Percentiles rank a stretch among this genome's conserved stretches.
These are phyloP conservation scores for Lampropteryx suffumata DNA, from an alignment of 2,888 invertebrate species.

Conservation along the genomic window DNA sequence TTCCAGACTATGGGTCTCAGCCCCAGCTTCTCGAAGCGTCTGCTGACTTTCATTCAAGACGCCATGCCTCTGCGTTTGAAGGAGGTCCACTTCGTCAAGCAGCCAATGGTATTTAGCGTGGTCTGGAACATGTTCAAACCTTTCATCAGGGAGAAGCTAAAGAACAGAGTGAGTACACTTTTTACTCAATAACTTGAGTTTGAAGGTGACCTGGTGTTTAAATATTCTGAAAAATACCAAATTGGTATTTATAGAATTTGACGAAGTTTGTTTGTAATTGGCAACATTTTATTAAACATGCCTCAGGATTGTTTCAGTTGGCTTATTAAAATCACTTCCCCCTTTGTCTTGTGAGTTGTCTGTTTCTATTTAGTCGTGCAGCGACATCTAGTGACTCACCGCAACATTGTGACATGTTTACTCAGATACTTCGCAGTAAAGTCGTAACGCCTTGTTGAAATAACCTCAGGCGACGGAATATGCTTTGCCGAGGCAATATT, in stretches of 20 bases:
- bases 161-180: constrained; percentile 85
- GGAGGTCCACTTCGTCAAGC: constrained; percentile 93
- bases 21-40: constrained; percentile 88
- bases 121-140: constrained; percentile 94
- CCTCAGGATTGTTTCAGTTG: too few species aligned
- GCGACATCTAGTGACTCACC: constrained; percentile 13
- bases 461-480: neutral
- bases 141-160: constrained; percentile 90
- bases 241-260: too few species aligned
- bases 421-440: constrained; percentile 8
- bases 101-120: constrained; percentile 92
- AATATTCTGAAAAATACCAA: too few species aligned
- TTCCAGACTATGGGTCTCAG: constrained; percentile 86
- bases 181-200: too few species aligned
- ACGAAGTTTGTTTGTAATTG: too few species aligned
- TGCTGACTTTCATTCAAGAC: constrained; percentile 92
- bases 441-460: constrained; percentile 11
- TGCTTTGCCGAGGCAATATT: constrained; percentile 5
- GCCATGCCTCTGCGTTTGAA: constrained; percentile 93
- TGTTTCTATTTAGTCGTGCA: too few species aligned
- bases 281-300: too few species aligned
- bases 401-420: neutral
- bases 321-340: too few species aligned
- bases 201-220: too few species aligned
- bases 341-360: too few species aligned